phyloP scores from a whole-genome alignment of 2,113 vertebrate genomes.

The Capreolus pygargus region DNA sequence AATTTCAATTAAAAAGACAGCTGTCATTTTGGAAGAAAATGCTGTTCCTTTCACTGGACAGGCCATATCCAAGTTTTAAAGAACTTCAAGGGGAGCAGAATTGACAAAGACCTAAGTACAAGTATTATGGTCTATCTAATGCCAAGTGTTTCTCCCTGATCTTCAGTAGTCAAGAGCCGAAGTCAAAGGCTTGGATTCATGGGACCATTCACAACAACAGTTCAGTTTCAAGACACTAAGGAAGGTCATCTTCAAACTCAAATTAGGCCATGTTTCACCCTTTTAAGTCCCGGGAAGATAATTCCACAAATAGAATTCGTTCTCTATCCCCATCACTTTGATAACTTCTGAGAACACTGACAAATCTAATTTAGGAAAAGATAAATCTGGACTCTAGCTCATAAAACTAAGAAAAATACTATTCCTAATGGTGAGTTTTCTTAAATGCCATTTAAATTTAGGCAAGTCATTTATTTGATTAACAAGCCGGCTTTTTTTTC shows the following conservation, averaged over 20 bases:
- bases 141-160: neutral
- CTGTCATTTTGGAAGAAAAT: neutral
- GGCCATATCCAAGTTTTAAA: neutral
- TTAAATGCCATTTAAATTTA: conserved; percentile 57
- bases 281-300: conserved; percentile 48
- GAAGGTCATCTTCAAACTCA: conserved; percentile 52
- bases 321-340: conserved; percentile 55
- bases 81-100: neutral
- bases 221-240: neutral
- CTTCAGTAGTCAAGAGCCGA: neutral
- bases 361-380: conserved; percentile 71
- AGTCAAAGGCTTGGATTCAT: neutral
- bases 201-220: neutral
- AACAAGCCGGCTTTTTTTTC: neutral
- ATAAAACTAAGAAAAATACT: conserved; percentile 71
- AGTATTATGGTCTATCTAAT: neutral
- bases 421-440: conserved; percentile 58
- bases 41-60: neutral
- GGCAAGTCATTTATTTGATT: conserved; percentile 52
- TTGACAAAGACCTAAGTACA: neutral
- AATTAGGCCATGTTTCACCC: conserved; percentile 26
- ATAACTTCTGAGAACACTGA: conserved; percentile 60
- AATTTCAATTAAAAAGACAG: neutral
- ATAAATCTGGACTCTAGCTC: conserved; percentile 58
- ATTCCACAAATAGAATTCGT: conserved; percentile 56